Evolutionary conservation across 2,113 vertebrate genomes (phyloP), one percentile per base, ranked within the genome.

Genomic region (Lepidothrix coronata): DNA sequence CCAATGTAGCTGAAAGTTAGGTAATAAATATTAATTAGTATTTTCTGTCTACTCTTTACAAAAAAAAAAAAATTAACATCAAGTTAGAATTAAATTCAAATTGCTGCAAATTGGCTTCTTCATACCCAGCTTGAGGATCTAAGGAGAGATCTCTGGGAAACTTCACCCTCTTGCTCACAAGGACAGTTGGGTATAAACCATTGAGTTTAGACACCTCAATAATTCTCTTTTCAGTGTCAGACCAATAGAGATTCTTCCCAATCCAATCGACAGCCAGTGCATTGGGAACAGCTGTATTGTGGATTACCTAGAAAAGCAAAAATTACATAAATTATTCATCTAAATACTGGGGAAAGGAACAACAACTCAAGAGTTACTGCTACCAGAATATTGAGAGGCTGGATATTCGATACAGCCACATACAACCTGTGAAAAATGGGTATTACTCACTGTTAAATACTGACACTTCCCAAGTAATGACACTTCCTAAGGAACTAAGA

Each of bases 221-320:
- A n/a, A 99, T 98, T 97, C 99, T 99, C 97, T 98, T 99, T 91
- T 99, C 99, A 14, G 98, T 98, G 58, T 99, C 99, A 96, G 99
- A 99, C 99, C 99, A 99, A 90, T 99, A 99, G 57, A 99, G 98
- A 93, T 99, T 99, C 96, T 99, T 99, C 71, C 99, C 99, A 91
- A 99, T 99, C 99, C 99, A 99, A 51, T 99, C 99, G 1, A 99
- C 99, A 82, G 99, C 99, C 95, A 99, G 95, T 24, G 99, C 98
- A 85, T 99, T 99, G 78, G 99, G 99, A 70, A 99, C 98, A 31
- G 99, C 99, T 90, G 99, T 99, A 91, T 98, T 99, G 96, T 99
- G 99, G 58, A 99, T 99, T 89, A 99, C 98, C 99, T 99, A 92
- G 57, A 91, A 94, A 95, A 93, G 77, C 12, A 91, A 95, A 89